Base-by-base conservation (phyloP, 2,888 invertebrate genomes). In the Zonitis immaculata region DNA sequence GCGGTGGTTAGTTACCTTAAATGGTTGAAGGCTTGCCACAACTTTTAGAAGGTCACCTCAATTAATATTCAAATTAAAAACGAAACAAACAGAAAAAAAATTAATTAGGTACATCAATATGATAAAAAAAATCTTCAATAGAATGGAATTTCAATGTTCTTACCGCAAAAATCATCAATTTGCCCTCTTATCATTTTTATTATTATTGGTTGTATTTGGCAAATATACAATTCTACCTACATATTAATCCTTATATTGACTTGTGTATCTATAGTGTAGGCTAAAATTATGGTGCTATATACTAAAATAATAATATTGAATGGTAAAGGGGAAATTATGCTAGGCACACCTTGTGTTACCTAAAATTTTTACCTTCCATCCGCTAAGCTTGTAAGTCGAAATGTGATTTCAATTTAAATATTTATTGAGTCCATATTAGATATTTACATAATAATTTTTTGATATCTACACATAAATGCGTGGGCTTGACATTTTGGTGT, bases 1-100 rank as follows among this genome's bases (percentile, higher is more conserved):
- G 74, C 72, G 68, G 73, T 71, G 64, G 66, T 68, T 69, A 61
- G 66, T 65, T 66, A 60, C 73, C 72, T 64, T 70, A 65, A 68
- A 70, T 58, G 67, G 70, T 58, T 66, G 71, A 73, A 71, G 73
- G 73, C 72, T 73, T 73, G 72, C 66, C 65, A 52, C 47, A 28
- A 51, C 42, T 44, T 47, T 43, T 48, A 52, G 60, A 61, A 61
- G 60, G 62, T 60, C 59, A 51, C 32, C 20, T 12, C 39, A 44
- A 45, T 26, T 3, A 22, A 20, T 20, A 22, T 22, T 22, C 5
- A 3, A 22, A 22, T 22, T 22, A 22, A 22, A 22, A 5, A 22
- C 22, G 5, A 22, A n/a, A n/a, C n/a, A n/a, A n/a, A n/a, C n/a
- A n/a, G n/a, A n/a, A n/a, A n/a, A n/a, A n/a, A n/a, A n/a, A n/a